Evolutionary conservation across 2,888 invertebrate genomes (phyloP), one percentile per base, ranked within the genome.

Genomic region (Acleris sparsana): DNA sequence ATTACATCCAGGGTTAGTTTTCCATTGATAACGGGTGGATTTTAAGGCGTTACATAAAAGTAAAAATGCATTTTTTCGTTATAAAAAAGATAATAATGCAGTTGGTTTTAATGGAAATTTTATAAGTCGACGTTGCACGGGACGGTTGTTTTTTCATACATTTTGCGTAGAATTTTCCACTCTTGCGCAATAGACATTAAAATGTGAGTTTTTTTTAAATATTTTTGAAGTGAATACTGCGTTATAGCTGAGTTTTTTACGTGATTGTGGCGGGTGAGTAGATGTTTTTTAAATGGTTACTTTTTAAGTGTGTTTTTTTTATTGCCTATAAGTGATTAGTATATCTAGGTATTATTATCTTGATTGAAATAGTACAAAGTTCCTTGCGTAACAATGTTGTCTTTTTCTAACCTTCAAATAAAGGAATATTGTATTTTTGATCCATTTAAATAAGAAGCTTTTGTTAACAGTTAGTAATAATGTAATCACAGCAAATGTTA

Each of bases 31-130:
- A 0, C 1, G 0, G 1, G 13, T 18, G 72, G 77, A 72, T 76
- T 77, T 76, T 80, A 74, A 69, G 75, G 67, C 75, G 59, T 80
- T 69, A 61, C 65, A 63, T 59, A 22, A 63, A 69, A 62, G 70
- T 72, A 78, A 78, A 80, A 82, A 80, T 79, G 79, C 75, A 85
- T 88, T 91, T 92, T 88, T 92, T 87, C 76, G 82, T 83, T 85
- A 88, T 87, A 92, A 92, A 92, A 92, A 92, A 81, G 92, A 92
- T 92, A 91, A 89, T 89, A 89, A 89, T 84, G 80, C 80, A 79
- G 79, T 77, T 78, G 83, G 84, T 92, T 92, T 92, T 90, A 92
- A 87, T 84, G 92, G 92, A 92, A 92, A 89, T 92, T 92, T 92
- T 92, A 92, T 88, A 88, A 86, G 84, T 80, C 67, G 86, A 76